A percentile compares a stretch with the other conserved stretches of the same genome.
phyloP scores from a whole-genome alignment of 2,113 vertebrate genomes.

The Epinephelus cyanopodus region DNA sequence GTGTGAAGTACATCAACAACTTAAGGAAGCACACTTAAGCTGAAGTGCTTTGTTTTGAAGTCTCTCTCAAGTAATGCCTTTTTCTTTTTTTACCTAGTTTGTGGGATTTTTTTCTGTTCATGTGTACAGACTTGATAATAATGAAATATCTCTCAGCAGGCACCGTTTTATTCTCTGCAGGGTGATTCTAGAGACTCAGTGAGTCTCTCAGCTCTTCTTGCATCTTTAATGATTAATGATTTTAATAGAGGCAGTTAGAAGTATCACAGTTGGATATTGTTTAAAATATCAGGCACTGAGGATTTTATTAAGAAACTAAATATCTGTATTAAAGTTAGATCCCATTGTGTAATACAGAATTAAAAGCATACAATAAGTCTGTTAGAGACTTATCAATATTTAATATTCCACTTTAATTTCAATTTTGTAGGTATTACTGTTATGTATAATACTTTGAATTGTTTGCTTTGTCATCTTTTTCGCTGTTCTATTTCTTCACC shows the following conservation, averaged over 20 bases:
- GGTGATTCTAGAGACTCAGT: not conserved
- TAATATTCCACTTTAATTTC: not conserved
- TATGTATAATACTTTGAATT: no score
- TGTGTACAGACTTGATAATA: not conserved
- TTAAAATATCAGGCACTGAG: not conserved
- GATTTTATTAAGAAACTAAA: not conserved
- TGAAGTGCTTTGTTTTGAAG: constrained; percentile 16
- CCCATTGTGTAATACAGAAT: not conserved
- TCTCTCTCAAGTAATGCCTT: not conserved
- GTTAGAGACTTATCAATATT: not conserved
- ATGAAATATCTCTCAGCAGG: not conserved
- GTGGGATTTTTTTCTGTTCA: no score
- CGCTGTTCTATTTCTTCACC: no score
- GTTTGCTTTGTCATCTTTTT: no score
- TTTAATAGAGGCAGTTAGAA: not conserved
- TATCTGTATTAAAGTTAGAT: not conserved
- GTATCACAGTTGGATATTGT: not conserved
- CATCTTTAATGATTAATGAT: not conserved
- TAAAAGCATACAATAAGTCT: no score
- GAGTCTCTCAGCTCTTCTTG: not conserved
- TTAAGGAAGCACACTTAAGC: not conserved
- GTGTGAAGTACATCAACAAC: constrained; percentile 6
- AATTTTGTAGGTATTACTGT: no score
- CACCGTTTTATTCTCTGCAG: not conserved
- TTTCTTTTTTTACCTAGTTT: not conserved